These are phyloP conservation scores for Apodemia zela DNA, from an alignment of 2,888 invertebrate genomes.

Conservation along the genomic window DNA sequence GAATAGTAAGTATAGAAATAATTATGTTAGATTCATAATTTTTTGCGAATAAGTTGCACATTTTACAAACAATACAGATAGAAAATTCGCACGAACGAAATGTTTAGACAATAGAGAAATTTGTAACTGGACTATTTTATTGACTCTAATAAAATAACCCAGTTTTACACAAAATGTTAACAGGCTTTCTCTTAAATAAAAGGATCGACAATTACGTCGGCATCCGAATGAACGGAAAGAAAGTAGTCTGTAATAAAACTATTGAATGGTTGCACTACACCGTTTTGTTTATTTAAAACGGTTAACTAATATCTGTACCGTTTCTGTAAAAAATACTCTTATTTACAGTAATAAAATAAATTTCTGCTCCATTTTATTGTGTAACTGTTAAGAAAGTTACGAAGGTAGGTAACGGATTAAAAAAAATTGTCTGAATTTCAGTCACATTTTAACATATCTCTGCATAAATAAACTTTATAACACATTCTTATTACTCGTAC, in stretches of 20 bases:
- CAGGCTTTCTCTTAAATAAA: conserved; percentile 4
- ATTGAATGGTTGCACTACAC: conserved; percentile 38
- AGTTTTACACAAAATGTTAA: background rate
- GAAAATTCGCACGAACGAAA: background rate
- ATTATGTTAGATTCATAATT: too few relatives aligned
- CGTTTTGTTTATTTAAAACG: conserved; percentile 14
- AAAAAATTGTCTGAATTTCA: too few relatives aligned
- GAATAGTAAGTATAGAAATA: too few relatives aligned
- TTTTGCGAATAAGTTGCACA: background rate
- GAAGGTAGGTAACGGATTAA: background rate
- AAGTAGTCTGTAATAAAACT: conserved; percentile 42
- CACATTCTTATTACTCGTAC: too few relatives aligned
- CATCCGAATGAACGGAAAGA: background rate
- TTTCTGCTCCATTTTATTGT: conserved; percentile 6
- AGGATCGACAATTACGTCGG: background rate
- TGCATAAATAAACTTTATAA: too few relatives aligned
- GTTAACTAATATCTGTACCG: conserved; percentile 1
- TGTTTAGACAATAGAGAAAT: background rate
- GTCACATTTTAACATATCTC: too few relatives aligned
- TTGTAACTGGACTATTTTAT: conserved; percentile 10
- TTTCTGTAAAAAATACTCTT: conserved; percentile 21
- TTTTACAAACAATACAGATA: background rate
- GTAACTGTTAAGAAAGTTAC: conserved; percentile 15
- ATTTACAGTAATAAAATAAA: conserved; percentile 1
- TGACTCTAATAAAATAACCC: background rate